These are phyloP conservation scores for Lepetodrilus schrolli DNA, from an alignment of 2,888 invertebrate genomes.

Conservation along the genomic window DNA sequence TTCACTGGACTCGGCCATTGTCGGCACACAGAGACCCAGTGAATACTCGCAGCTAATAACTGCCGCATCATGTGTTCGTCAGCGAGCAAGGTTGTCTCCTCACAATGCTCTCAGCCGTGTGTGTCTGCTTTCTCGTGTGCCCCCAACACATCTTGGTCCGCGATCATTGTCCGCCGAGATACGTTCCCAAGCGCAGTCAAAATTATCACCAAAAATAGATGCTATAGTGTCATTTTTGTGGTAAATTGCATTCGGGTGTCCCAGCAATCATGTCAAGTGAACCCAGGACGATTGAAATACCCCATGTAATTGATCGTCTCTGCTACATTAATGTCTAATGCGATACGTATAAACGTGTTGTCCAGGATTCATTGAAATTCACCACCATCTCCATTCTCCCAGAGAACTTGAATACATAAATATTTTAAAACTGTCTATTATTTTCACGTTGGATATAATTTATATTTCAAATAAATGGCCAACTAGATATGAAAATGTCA, in stretches of 20 bases:
- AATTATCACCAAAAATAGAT: conserved; percentile 1
- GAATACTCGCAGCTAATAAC: neutral
- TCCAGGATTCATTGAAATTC: conserved; percentile 5
- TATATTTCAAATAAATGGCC: too few species aligned
- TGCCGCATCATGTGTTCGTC: neutral
- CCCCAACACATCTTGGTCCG: neutral
- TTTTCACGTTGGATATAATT: too few species aligned
- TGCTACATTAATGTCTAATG: neutral
- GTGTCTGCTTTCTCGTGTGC: conserved; percentile 16
- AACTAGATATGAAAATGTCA: too few species aligned
- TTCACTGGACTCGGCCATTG: neutral
- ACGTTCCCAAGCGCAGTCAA: conserved; percentile 6
- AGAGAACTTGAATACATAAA: too few species aligned
- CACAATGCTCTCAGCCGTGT: neutral
- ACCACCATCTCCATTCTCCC: too few species aligned
- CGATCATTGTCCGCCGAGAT: neutral
- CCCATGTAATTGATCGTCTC: neutral
- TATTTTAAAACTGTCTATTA: too few species aligned
- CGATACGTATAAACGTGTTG: neutral
- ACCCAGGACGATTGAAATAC: neutral
- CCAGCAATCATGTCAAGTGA: neutral
- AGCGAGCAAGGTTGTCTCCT: neutral
- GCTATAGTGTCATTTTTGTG: neutral
- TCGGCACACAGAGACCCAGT: neutral
- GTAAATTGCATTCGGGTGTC: neutral